Base-by-base conservation (phyloP, 92 coral and sea anemone species). In the Zoanthus sansibaricus region DNA sequence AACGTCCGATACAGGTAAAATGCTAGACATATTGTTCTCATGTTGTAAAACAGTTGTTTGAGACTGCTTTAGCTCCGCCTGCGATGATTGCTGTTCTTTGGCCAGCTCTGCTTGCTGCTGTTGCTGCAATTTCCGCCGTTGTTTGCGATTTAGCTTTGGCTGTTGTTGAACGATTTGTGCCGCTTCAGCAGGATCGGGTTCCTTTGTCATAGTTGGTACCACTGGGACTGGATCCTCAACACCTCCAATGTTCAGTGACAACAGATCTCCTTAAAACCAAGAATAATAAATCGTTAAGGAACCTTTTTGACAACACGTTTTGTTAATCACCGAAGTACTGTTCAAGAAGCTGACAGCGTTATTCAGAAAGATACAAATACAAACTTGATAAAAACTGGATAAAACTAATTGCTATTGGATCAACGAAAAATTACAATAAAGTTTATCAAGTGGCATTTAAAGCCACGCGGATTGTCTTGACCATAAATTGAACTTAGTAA, bases 101-200 rank as follows among this genome's bases (percentile, higher is more conserved):
- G 75, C 89, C 66, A 92, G 93, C 32, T 88, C 87, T 90, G 94
- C 93, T 88, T 80, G 87, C 64, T 84, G 91, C 49, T 86, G 91
- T 61, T 89, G 95, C 71, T 88, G 96, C 15, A 94, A 92, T 47
- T 93, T 94, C 47, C 99, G 94, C 25, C 98, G 94, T 68, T 97
- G 99, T 83, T 97, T 97, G 16, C 99, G 89, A 88, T 95, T 95
- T 42, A 92, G 95, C 87, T 95, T 95, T 47, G 91, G 91, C n/a
- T 92, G 94, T n/a, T 77, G 90, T 80, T 92, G 96, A 47, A 86
- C 83, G 10, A 77, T 70, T 37, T 88, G 79, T 7, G 96, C 90
- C 15, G 94, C 93, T 71, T 91, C 95, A 1, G 95, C 90, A 32
- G 92, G 94, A 64, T 86, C 90, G 14, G 93, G 89, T 77, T 91